Evolutionary conservation across 2,888 invertebrate species (phyloP), one percentile per base, ranked within the genome.

Genomic region (Pristionchus fissidentatus): DNA sequence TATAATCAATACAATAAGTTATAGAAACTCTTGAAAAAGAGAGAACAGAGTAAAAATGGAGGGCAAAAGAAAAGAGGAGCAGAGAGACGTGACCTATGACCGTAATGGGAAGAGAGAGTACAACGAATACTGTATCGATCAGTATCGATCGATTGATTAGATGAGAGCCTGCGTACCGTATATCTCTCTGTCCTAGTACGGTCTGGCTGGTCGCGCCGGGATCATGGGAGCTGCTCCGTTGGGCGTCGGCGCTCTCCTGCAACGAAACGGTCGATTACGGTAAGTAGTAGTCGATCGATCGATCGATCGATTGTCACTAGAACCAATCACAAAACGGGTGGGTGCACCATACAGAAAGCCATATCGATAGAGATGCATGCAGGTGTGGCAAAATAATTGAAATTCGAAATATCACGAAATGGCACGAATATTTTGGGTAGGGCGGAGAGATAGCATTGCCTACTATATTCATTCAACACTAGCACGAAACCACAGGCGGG

Each of bases 191-290:
- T 0, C 38, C 81, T 81, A 79, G 29, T 57, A 79, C 38, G 79
- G 79, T 57, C 79, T 55, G 35, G 79, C 73, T 26, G 52, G 89
- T 55, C 89, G 86, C n/a, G 87, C 87, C 26, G 89, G 89, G 49
- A 89, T 85, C 41, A 77, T 66, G 43, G 89, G 89, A 32, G 87
- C 86, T 60, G 46, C 52, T n/a, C 85, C 88, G 55, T 85, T 87
- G 79, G 89, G 89, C 52, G 88, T 89, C 32, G 89, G 87, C 13
- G 84, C 87, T 87, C 88, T 85, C 60, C 88, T 87, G 86, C 80
- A 88, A 87, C 43, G 26, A 46, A 66, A 26, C 7, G 22, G n/a
- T 0, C 1, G 22, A 49, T 77, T 46, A 77, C 22, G 19, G 77
- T 29, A 49, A 22, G 7, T 22, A 0, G 3, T 19, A 52, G 32